Evolutionary conservation across 2,113 vertebrate species (phyloP).

Genomic region (Leptobrachium ailaonicum): DNA sequence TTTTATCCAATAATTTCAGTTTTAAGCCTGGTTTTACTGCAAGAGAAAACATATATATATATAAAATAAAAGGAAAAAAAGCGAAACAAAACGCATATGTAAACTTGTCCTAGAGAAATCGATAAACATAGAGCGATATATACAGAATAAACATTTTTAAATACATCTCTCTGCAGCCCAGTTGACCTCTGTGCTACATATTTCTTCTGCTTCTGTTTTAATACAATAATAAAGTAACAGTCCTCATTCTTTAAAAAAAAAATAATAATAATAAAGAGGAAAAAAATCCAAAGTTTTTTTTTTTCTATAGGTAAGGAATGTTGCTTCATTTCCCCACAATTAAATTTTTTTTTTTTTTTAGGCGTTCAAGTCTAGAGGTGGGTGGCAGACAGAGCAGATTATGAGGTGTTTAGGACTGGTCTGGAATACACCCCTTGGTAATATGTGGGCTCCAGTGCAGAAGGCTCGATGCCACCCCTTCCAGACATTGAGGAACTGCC

Average conservation of each 20-base stretch:
- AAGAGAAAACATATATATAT: conserved; percentile 57
- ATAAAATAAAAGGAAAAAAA: conserved; percentile 56
- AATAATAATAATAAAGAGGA: conserved; percentile 24
- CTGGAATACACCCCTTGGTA: conserved; percentile 98
- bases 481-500: conserved; percentile 75
- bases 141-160: conserved; percentile 58
- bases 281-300: background rate
- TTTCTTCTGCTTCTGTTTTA: conserved; percentile 55
- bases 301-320: conserved; percentile 1
- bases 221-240: conserved; percentile 84
- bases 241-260: conserved; percentile 67
- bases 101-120: conserved; percentile 36
- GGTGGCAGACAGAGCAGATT: conserved; percentile 62
- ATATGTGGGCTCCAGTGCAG: conserved; percentile 90
- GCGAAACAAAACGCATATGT: conserved; percentile 54
- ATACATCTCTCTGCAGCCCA: conserved; percentile 59
- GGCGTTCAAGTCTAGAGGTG: background rate
- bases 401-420: conserved; percentile 95
- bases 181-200: conserved; percentile 50
- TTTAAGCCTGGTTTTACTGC: conserved; percentile 24
- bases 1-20: conserved; percentile 18
- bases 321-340: conserved; percentile 32
- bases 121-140: conserved; percentile 44
- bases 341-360: too few relatives aligned
- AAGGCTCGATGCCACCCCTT: conserved; percentile 83